These are phyloP conservation scores for Anoplius nigerrimus DNA, from an alignment of 2,888 invertebrate species.

Conservation along the genomic window DNA sequence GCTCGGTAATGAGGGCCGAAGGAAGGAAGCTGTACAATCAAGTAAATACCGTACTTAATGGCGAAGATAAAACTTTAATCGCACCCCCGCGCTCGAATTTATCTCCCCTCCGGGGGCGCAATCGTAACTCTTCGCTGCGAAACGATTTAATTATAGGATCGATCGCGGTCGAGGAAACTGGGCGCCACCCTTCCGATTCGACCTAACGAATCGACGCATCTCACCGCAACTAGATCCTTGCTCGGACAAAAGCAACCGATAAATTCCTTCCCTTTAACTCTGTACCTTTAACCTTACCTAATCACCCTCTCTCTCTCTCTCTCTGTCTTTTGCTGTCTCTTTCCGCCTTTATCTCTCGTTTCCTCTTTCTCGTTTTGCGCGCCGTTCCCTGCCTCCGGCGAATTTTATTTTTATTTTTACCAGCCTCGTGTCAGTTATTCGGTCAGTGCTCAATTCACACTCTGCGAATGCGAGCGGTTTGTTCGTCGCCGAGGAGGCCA, in stretches of 20 bases:
- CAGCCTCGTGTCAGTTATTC: too few species aligned
- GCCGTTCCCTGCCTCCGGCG: too few species aligned
- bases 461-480: too few species aligned
- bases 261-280: background rate
- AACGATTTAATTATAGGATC: constrained; percentile 51
- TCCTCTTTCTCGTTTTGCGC: background rate
- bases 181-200: background rate
- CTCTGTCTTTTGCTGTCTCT: background rate
- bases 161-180: constrained; percentile 26
- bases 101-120: constrained; percentile 22
- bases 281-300: background rate
- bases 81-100: constrained; percentile 19
- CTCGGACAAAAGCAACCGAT: background rate
- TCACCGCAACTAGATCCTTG: background rate
- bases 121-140: constrained; percentile 40
- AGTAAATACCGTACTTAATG: constrained; percentile 31
- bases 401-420: too few species aligned
- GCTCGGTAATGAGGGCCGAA: constrained; percentile 1
- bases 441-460: too few species aligned
- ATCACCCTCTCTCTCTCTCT: background rate
- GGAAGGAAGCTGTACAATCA: constrained; percentile 10
- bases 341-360: background rate
- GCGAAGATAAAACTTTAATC: constrained; percentile 42
- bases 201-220: background rate
- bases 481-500: background rate